phyloP scores from a whole-genome alignment of 1,140 invertebrate species.

The Scaptomyza pallida region DNA sequence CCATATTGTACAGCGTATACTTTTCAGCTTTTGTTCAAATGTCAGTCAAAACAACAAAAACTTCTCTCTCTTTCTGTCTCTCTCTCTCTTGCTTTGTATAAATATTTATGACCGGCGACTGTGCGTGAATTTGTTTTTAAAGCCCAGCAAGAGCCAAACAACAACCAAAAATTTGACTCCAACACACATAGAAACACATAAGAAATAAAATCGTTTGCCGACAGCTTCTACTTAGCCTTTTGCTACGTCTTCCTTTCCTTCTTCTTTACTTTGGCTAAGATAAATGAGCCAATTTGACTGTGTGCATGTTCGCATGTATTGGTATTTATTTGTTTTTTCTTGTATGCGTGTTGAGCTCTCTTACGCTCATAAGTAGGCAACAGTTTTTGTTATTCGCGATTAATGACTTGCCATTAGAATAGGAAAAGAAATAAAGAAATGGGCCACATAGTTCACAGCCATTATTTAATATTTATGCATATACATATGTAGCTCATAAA shows the following conservation, averaged over 20 bases:
- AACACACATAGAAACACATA: not conserved
- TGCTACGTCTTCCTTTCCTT: not conserved
- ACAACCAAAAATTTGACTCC: not conserved
- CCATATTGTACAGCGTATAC: not conserved
- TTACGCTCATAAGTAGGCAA: conserved; percentile 15
- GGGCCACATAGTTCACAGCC: too few species aligned
- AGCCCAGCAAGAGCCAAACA: conserved; percentile 17
- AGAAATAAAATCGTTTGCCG: conserved; percentile 22
- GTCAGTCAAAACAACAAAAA: conserved; percentile 19
- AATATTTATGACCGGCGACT: conserved; percentile 55
- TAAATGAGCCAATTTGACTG: conserved; percentile 76
- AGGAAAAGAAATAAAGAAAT: too few species aligned
- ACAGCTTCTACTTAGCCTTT: conserved; percentile 3
- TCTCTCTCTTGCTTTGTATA: too few species aligned
- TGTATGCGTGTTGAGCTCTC: not conserved
- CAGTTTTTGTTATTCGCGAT: not conserved
- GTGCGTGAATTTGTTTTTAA: conserved; percentile 47
- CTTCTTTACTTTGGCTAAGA: conserved; percentile 35
- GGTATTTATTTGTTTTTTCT: not conserved
- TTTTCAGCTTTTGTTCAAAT: conserved; percentile 13
- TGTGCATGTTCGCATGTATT: conserved; percentile 1
- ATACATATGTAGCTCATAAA: too few species aligned
- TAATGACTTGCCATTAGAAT: not conserved
- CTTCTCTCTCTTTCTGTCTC: too few species aligned
- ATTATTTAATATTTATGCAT: too few species aligned